Evolutionary conservation across 2,797 vertebrate genomes (phyloP).

Genomic region (Dicrostonyx torquatus): DNA sequence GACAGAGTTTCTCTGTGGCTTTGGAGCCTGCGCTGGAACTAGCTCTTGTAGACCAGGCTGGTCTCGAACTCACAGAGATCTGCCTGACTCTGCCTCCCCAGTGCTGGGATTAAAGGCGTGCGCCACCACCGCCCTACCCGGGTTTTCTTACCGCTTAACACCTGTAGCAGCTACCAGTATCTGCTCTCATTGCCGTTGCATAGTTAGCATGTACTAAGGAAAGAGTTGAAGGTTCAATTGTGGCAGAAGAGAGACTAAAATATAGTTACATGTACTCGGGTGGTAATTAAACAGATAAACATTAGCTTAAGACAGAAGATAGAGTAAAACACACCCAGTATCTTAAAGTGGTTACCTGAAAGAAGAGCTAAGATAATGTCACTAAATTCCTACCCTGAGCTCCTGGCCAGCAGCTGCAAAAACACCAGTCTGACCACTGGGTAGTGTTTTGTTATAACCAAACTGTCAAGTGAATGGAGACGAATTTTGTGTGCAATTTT

Average conservation of each 20-base stretch:
- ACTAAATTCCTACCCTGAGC: not conserved
- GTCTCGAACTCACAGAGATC: no score
- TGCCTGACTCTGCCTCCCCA: no score
- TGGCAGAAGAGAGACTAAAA: not conserved
- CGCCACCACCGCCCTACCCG: no score
- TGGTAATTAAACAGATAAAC: not conserved
- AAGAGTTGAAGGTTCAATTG: not conserved
- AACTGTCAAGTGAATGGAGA: not conserved
- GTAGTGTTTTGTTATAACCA: not conserved
- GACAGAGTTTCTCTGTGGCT: no score
- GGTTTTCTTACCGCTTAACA: not conserved
- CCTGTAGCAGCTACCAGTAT: not conserved
- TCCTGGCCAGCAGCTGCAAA: not conserved
- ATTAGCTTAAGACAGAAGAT: not conserved
- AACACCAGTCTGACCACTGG: not conserved
- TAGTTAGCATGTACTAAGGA: not conserved
- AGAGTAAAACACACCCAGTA: not conserved
- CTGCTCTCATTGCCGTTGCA: not conserved
- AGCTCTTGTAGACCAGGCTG: no score
- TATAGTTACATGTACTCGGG: not conserved
- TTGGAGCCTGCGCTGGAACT: no score
- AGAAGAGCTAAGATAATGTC: not conserved
- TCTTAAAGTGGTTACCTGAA: not conserved
- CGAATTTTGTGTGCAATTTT: not conserved
- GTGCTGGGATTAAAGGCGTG: no score